These are phyloP conservation scores for Serilophus lunatus DNA, from an alignment of 2,113 vertebrate species.

Conservation along the genomic window DNA sequence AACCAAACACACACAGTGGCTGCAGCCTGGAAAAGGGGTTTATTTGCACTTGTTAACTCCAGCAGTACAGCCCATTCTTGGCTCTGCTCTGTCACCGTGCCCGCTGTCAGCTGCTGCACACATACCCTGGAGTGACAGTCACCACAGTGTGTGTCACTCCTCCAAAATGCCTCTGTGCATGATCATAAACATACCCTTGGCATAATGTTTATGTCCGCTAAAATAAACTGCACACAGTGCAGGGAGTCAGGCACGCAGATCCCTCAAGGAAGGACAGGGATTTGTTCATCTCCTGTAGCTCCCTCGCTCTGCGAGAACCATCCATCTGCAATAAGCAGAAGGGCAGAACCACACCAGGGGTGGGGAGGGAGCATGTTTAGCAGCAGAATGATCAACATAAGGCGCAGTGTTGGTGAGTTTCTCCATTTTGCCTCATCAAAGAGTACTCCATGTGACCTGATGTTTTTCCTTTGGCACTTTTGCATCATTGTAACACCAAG, in stretches of 20 bases:
- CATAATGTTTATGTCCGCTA: not conserved
- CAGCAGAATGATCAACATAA: not conserved
- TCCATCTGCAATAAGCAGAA: not conserved
- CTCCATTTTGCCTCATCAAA: not conserved
- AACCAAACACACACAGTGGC: not conserved
- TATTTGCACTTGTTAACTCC: constrained; percentile 18
- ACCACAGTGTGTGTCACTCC: not conserved
- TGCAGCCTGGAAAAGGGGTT: constrained; percentile 21
- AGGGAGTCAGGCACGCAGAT: not conserved
- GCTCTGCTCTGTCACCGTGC: not conserved
- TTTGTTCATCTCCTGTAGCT: not conserved
- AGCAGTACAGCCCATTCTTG: not conserved
- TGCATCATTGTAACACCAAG: not conserved
- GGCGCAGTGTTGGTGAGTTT: not conserved
- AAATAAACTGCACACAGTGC: constrained; percentile 22
- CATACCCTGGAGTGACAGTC: not conserved
- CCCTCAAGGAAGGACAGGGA: not conserved
- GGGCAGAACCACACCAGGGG: not conserved
- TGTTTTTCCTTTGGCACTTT: constrained; percentile 10
- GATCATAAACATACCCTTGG: not conserved
- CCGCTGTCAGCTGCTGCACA: not conserved
- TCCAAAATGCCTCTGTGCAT: not conserved
- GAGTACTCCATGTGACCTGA: not conserved
- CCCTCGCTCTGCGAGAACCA: not conserved
- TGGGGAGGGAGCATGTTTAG: not conserved